phyloP scores from a whole-genome alignment of 2,797 vertebrate genomes.

The Pseudochirops cupreus region DNA sequence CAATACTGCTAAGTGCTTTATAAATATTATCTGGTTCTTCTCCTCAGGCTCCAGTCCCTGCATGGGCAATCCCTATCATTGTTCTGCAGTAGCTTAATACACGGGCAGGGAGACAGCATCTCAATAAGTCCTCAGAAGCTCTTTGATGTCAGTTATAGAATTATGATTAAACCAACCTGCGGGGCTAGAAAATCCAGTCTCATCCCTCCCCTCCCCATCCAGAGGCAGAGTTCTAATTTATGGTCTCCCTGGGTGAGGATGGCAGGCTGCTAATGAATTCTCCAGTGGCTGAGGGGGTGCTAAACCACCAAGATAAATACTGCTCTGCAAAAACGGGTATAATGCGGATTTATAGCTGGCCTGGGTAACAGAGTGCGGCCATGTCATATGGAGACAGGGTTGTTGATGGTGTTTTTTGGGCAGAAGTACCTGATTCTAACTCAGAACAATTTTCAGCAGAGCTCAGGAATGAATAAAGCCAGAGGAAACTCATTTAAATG shows the following conservation, averaged over 20 bases:
- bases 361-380: constrained; percentile 59
- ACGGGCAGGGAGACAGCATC: neutral
- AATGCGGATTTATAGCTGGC: constrained; percentile 78
- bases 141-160: constrained; percentile 18
- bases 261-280: constrained; percentile 80
- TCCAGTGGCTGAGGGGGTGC: constrained; percentile 74
- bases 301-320: constrained; percentile 81
- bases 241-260: constrained; percentile 49
- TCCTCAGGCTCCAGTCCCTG: neutral
- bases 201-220: constrained; percentile 33
- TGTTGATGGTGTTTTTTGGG: constrained; percentile 72
- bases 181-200: constrained; percentile 57
- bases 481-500: constrained; percentile 55
- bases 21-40: neutral
- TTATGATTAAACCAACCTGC: constrained; percentile 66
- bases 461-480: constrained; percentile 57
- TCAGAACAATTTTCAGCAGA: constrained; percentile 49
- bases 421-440: constrained; percentile 54
- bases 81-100: constrained; percentile 22
- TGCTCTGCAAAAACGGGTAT: constrained; percentile 56
- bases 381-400: constrained; percentile 70
- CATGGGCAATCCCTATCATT: neutral
- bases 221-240: constrained; percentile 79
- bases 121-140: constrained; percentile 25
- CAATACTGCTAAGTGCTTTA: neutral